Conservation (phyloP, 2,113 vertebrate species). For the Dicerorhinus sumatrensis region DNA sequence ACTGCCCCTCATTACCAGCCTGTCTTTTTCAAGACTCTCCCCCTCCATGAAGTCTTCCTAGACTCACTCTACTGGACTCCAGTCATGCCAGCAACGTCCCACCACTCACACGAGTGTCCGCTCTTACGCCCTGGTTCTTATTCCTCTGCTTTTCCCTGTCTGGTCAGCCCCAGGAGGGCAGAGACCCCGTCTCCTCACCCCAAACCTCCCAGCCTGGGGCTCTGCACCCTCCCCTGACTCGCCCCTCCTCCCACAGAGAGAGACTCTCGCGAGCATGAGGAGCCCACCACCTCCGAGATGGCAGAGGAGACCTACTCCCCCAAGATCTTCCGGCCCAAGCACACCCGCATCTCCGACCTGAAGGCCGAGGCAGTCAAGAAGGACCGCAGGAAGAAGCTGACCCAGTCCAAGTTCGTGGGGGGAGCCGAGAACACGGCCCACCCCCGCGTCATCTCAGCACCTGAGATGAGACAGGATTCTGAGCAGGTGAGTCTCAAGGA, state of each 20-base stretch:
- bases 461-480: constrained; percentile 95
- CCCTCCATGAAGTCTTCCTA: not conserved
- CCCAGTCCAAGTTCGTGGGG: constrained; percentile 91
- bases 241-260: constrained; percentile 85
- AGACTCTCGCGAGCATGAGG: constrained; percentile 94
- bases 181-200: not conserved
- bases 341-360: constrained; percentile 89
- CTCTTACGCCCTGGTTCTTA: not conserved
- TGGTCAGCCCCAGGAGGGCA: not conserved
- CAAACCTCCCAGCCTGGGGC: not conserved
- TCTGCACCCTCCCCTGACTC: not conserved
- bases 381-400: constrained; percentile 92
- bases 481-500: constrained; percentile 91
- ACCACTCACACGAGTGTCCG: fast-evolving
- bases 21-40: not conserved
- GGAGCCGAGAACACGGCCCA: constrained; percentile 92
- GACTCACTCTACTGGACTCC: too few species aligned
- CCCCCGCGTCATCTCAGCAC: constrained; percentile 83
- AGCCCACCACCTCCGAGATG: constrained; percentile 91
- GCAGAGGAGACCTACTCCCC: constrained; percentile 91
- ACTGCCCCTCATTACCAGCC: fast-evolving
- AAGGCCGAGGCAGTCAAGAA: constrained; percentile 95
- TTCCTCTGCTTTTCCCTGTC: not conserved
- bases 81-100: too few species aligned
- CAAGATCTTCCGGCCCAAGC: constrained; percentile 89